Conservation (phyloP, 2,888 invertebrate species). For the Synergus itoensis region DNA sequence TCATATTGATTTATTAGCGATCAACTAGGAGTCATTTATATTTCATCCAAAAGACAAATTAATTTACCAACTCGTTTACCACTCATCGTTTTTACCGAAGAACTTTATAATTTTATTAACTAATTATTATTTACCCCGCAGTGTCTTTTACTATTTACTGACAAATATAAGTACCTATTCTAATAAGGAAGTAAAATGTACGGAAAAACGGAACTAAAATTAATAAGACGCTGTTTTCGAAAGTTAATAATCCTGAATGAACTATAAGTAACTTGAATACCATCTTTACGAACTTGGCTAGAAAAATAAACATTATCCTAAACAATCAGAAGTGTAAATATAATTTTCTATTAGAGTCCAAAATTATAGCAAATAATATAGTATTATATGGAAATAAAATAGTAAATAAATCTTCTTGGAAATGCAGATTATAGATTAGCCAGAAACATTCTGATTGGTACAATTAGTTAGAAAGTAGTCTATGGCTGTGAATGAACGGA, state of each 20-base stretch:
- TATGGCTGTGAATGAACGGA: constrained; percentile 22
- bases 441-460: constrained; percentile 29
- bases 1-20: constrained; percentile 10
- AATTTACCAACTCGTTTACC: neutral
- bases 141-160: neutral
- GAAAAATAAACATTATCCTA: neutral
- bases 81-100: neutral
- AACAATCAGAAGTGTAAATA: neutral
- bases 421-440: constrained; percentile 10
- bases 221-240: neutral
- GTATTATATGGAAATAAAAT: neutral
- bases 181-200: neutral
- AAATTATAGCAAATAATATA: neutral
- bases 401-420: neutral
- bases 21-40: neutral
- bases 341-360: neutral
- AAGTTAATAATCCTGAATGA: constrained; percentile 12
- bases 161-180: neutral
- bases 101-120: neutral
- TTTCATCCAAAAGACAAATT: neutral
- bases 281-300: neutral
- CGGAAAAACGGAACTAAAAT: neutral
- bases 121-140: no score
- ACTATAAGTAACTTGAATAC: neutral
- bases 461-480: constrained; percentile 35